Conservation (phyloP, 2,888 invertebrate species). For the Autographa gamma region DNA sequence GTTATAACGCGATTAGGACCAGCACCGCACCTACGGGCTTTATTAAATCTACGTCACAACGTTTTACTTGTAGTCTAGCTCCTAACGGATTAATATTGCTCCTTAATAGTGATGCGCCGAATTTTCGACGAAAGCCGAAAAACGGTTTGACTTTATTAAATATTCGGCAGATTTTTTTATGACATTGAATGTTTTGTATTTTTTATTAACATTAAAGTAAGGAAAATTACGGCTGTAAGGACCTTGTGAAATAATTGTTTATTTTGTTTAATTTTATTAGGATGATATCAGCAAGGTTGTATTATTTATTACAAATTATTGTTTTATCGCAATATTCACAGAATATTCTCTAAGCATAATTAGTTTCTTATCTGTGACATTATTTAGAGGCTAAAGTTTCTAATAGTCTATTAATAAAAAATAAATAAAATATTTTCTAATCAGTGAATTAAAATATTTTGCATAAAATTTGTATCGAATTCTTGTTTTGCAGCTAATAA, state of each 20-base stretch:
- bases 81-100: not conserved
- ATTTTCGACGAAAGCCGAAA: not conserved
- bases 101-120: not conserved
- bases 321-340: not conserved
- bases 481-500: not conserved
- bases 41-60: conserved; percentile 40
- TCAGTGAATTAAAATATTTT: not conserved
- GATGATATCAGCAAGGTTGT: too few relatives aligned
- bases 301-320: too few relatives aligned
- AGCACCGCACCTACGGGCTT: conserved; percentile 28
- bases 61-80: conserved; percentile 20
- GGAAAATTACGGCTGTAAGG: too few relatives aligned
- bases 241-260: too few relatives aligned
- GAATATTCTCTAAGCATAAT: not conserved
- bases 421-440: not conserved
- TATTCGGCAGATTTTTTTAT: too few relatives aligned
- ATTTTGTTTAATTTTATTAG: too few relatives aligned
- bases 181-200: too few relatives aligned
- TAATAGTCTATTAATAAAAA: not conserved
- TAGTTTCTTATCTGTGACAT: not conserved
- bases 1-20: conserved; percentile 46
- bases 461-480: not conserved
- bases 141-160: too few relatives aligned
- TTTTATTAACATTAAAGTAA: too few relatives aligned
- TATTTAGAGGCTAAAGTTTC: not conserved